Evolutionary conservation across 2,797 vertebrate genomes (phyloP), one percentile per base, ranked within the genome.

Genomic region (Enteromius treurensis): DNA sequence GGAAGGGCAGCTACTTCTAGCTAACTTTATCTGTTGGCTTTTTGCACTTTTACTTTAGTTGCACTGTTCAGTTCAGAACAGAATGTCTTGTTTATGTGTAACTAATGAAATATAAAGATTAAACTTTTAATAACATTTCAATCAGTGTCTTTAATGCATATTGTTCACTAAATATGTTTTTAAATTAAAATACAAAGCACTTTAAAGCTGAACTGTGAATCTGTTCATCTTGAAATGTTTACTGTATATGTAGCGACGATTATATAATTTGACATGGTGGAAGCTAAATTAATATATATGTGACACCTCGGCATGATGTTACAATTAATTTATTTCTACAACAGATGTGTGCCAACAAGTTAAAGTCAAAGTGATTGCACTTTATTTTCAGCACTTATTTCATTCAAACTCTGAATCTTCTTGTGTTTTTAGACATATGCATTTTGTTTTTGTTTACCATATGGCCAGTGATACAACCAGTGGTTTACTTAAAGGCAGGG

Each of bases 21-120:
- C 26, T 64, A 78, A 32, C 17, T 29, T 64, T 67, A 34, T 67
- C 60, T 78, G 26, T 51, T 77, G 10, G 76, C 76, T 77, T 78
- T 70, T 34, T 65, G 58, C 76, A 65, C 26, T 78, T 77, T 47
- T 26, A 26, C 26, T 26, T 26, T 7, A 42, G 26, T 67, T 78
- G 53, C n/a, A 26, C 34, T 42, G 13, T 42, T 76, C 14, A 76
- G 34, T 42, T 26, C 34, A 40, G 32, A 58, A 40, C 53, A 58
- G 32, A 58, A 40, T 17, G 51, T 40, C 13, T 58, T 76, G 49
- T 58, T 60, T 60, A 40, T 58, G 21, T 58, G 34, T 76, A 26
- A 26, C 60, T n/a, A 9, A 11, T 2, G 11, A 55, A 7, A 4
- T 34, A 13, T 71, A 73, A 53, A 74, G 17, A 34, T 14, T 62